phyloP scores from a whole-genome alignment of 2,113 vertebrate species.

The Callorhinus ursinus region DNA sequence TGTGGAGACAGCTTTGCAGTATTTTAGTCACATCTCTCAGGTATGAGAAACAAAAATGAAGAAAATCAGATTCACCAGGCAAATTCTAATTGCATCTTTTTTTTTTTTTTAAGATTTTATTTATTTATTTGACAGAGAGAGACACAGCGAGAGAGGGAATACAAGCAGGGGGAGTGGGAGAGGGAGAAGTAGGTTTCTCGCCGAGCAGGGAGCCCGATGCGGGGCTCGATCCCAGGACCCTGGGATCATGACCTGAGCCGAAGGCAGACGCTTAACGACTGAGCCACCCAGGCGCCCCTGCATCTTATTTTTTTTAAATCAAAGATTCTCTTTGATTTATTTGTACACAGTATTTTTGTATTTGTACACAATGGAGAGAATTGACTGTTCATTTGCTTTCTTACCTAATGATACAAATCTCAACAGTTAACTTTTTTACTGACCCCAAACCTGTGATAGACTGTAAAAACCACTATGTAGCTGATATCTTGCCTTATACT shows the following conservation, averaged over 20 bases:
- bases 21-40: conserved; percentile 89
- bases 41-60: conserved; percentile 79
- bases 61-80: conserved; percentile 41
- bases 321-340: conserved; percentile 30
- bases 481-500: conserved; percentile 37
- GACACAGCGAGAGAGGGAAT: too few species aligned
- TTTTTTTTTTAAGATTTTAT: background rate
- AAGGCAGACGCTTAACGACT: too few species aligned
- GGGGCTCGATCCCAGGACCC: too few species aligned
- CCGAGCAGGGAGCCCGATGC: too few species aligned
- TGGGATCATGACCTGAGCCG: too few species aligned
- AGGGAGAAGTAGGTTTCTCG: too few species aligned
- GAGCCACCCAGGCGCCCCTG: background rate
- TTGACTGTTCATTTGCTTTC: conserved; percentile 31
- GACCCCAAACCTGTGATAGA: conserved; percentile 29
- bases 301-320: conserved; percentile 34
- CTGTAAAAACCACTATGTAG: conserved; percentile 32
- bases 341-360: background rate
- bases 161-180: too few species aligned
- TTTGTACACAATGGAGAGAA: conserved; percentile 20
- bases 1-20: conserved; percentile 85
- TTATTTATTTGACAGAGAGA: too few species aligned
- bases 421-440: conserved; percentile 62
- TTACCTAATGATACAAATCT: conserved; percentile 42
- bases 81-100: conserved; percentile 23